These are phyloP conservation scores for Dasyprocta punctata DNA, from an alignment of 2,113 vertebrate species.

Conservation along the genomic window DNA sequence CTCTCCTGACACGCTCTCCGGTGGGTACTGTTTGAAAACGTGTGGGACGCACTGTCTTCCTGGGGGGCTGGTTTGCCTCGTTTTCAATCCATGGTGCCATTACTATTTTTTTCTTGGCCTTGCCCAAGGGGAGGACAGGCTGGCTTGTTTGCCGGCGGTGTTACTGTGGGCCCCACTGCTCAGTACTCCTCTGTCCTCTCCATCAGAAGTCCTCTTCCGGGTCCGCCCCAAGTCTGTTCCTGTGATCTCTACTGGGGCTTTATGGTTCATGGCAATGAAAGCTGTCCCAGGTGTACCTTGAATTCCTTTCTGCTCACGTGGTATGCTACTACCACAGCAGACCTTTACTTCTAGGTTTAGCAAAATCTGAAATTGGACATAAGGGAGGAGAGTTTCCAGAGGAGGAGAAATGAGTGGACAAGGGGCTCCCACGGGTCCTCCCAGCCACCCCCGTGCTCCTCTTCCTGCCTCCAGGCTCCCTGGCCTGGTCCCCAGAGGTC, in stretches of 20 bases:
- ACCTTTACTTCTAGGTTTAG: not conserved
- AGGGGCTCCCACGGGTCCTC: not conserved
- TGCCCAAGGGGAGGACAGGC: not conserved
- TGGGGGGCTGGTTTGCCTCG: not conserved
- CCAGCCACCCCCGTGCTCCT: accelerated
- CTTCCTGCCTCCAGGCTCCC: not conserved
- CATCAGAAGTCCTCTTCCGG: not conserved
- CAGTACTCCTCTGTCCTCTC: not conserved
- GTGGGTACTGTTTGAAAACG: not conserved
- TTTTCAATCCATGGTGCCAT: not conserved
- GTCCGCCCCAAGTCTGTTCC: not conserved
- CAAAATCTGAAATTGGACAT: not conserved
- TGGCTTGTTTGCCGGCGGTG: not conserved
- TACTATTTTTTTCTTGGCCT: no score
- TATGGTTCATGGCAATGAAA: constrained; percentile 14
- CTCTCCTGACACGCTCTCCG: constrained; percentile 1
- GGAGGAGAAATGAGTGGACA: not conserved
- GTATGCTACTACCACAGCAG: not conserved
- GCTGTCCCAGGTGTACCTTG: not conserved
- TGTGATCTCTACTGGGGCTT: not conserved
- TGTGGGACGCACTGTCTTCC: constrained; percentile 5
- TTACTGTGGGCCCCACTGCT: not conserved
- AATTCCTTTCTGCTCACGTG: not conserved
- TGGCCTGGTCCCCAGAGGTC: not conserved
- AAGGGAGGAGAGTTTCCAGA: not conserved